Evolutionary conservation across 1,140 invertebrate species (phyloP), one percentile per base, ranked within the genome.

Genomic region (Panagrolaimus sp.): DNA sequence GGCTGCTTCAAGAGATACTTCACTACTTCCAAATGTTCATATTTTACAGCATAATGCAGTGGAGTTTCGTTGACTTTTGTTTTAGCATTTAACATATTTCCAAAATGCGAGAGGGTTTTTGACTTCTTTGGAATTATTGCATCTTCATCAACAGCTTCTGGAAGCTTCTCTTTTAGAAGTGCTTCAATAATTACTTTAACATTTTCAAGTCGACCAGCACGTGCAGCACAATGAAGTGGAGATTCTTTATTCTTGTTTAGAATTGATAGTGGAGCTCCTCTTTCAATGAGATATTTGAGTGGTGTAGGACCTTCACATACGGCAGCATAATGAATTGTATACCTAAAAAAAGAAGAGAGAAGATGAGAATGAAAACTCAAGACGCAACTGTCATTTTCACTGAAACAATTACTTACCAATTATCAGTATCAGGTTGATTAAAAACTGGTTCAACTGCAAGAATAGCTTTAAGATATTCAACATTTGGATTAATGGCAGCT

Each of bases 181-280:
- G 51, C 51, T 57, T 57, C 51, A 27, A 13, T 5, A 2, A 57
- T 11, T 9, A 57, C 1, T 16, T 57, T 57, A 5, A 57, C 51
- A 27, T 57, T 57, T 57, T 57, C 51, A 5, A 57, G 51, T 8
- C 51, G 14, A 20, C 51, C 51, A 2, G 27, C 51, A 1, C 51
- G 0, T 4, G 51, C 51, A 13, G 51, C 51, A 11, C 9, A 20
- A 57, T 57, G 51, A 20, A 57, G 16, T 5, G 51, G 20, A 3
- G 51, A 57, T 57, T 57, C 51, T 20, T 57, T 57, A 11, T 57
- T 20, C 51, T 57, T 57, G 13, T 57, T 57, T 16, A 57, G 20
- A 3, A 27, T 9, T 25, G 51, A 20, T 3, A 57, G 3, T 5
- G 51, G 51, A 25, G 51, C 16, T 16, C 27, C 27, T 11, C 8